Conservation (phyloP, 2,113 vertebrate genomes). For the Lepisosteus osseus region DNA sequence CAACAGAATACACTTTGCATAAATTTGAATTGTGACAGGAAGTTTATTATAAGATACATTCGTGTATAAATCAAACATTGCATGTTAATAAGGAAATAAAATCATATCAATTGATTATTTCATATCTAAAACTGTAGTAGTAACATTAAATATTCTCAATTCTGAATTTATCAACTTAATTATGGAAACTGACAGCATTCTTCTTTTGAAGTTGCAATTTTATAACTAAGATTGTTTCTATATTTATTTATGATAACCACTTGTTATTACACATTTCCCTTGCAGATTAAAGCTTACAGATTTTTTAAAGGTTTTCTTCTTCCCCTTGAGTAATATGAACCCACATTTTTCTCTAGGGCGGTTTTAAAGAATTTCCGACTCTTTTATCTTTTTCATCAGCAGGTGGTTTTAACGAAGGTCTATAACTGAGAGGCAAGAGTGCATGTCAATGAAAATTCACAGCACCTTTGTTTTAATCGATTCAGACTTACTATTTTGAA, state of each 20-base stretch:
- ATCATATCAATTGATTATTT: too few relatives aligned
- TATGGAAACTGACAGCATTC: background rate
- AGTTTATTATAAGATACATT: too few relatives aligned
- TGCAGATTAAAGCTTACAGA: background rate
- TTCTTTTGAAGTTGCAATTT: too few relatives aligned
- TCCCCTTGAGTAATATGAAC: background rate
- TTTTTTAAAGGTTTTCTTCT: conserved; percentile 5
- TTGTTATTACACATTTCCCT: conserved; percentile 9
- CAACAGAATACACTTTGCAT: too few relatives aligned
- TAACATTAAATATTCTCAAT: too few relatives aligned
- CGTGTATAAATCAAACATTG: too few relatives aligned
- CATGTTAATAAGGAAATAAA: too few relatives aligned
- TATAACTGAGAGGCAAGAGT: conserved; percentile 34
- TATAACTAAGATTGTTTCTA: background rate
- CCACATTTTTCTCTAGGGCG: conserved; percentile 3
- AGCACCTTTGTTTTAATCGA: conserved; percentile 9
- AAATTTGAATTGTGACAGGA: too few relatives aligned
- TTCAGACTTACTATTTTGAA: conserved; percentile 7
- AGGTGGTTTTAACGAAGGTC: conserved; percentile 30
- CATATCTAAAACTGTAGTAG: too few relatives aligned
- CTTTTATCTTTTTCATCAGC: conserved; percentile 36
- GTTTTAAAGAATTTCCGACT: conserved; percentile 18
- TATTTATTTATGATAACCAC: background rate
- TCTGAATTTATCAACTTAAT: background rate
- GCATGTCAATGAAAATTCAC: conserved; percentile 23